A percentile compares a stretch with the other conserved stretches of the same genome.
These are phyloP conservation scores for Cryptocephalus moraei DNA, from an alignment of 2,888 invertebrate genomes.

Conservation along the genomic window DNA sequence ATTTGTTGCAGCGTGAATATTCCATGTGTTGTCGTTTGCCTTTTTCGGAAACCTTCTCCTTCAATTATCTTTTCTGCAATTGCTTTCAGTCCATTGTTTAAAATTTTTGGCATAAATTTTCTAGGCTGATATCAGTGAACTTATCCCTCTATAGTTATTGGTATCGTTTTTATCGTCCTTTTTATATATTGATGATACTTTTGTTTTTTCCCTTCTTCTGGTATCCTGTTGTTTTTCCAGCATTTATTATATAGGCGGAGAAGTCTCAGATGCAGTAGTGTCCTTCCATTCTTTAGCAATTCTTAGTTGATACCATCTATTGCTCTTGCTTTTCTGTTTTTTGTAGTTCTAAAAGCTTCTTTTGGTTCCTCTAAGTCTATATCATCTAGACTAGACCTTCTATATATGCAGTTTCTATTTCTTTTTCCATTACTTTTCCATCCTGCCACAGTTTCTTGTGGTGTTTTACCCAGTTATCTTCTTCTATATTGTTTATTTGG, in stretches of 20 bases:
- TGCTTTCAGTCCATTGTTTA: not conserved
- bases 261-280: not conserved
- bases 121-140: not conserved
- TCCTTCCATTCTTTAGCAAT: not conserved
- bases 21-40: not conserved
- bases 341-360: not conserved
- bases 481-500: not conserved
- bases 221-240: not conserved
- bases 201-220: too few species aligned
- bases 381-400: not conserved
- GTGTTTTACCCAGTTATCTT: too few species aligned
- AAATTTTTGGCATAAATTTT: not conserved
- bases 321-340: not conserved
- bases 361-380: not conserved
- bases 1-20: not conserved
- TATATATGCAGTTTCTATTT: not conserved
- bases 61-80: not conserved
- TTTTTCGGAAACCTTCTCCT: not conserved
- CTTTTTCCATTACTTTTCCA: too few species aligned
- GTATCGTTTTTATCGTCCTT: not conserved
- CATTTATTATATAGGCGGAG: not conserved
- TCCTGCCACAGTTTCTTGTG: too few species aligned
- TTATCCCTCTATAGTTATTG: not conserved
- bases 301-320: not conserved
- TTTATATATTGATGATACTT: not conserved